These are phyloP conservation scores for Muntiacus reevesi DNA, from an alignment of 2,113 vertebrate species.

Conservation along the genomic window DNA sequence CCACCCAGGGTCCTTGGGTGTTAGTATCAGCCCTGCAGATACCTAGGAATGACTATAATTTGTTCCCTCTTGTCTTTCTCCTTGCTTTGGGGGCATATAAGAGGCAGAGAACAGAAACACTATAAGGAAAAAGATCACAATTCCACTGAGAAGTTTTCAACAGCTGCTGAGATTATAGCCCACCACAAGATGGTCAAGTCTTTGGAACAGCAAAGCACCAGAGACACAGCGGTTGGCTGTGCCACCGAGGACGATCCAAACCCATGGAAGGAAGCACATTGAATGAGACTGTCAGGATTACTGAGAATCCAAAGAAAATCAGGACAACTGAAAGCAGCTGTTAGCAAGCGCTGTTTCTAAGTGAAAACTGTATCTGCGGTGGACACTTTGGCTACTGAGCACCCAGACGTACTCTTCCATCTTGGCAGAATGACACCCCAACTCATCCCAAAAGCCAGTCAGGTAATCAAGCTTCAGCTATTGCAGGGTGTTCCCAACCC, in stretches of 20 bases:
- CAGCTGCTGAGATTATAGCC: not conserved
- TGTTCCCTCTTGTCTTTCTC: not conserved
- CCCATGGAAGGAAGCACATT: not conserved
- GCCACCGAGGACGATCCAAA: not conserved
- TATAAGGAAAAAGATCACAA: not conserved
- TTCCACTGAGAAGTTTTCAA: not conserved
- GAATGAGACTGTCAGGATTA: not conserved
- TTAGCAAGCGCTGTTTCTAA: not conserved
- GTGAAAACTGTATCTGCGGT: not conserved
- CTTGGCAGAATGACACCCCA: not conserved
- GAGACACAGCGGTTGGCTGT: not conserved
- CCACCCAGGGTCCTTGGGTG: not conserved
- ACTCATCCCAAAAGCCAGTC: not conserved
- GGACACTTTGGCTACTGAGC: not conserved
- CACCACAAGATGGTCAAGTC: not conserved
- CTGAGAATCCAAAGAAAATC: not conserved
- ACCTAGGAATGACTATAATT: not conserved
- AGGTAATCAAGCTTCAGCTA: not conserved
- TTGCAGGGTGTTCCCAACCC: not conserved
- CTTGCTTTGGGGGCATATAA: not conserved
- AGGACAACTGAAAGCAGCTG: not conserved
- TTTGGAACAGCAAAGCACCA: not conserved
- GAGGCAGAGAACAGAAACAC: not conserved
- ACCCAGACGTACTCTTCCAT: not conserved
- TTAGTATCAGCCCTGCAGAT: not conserved